Percentiles rank a stretch among this genome's conserved stretches.
phyloP scores from a whole-genome alignment of 2,888 invertebrate species.

The Melanophora roralis region DNA sequence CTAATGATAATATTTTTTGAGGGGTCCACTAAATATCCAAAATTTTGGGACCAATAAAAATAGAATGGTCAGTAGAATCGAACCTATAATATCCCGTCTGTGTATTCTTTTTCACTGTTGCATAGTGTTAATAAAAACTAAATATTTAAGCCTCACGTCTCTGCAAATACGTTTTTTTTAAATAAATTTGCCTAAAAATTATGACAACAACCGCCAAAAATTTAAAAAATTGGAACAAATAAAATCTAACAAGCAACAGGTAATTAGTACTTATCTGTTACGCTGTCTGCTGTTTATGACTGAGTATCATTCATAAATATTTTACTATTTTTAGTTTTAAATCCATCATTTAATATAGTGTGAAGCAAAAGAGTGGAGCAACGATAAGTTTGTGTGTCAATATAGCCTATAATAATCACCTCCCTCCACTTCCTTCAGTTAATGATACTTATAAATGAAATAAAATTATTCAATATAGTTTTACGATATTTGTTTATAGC shows the following conservation, averaged over 20 bases:
- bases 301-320: neutral
- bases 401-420: conserved; percentile 24
- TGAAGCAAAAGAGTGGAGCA: neutral
- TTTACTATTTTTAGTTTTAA: neutral
- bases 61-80: too few species aligned
- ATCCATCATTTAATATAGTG: too few species aligned
- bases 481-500: conserved; percentile 23
- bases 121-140: too few species aligned
- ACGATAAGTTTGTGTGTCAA: conserved; percentile 7
- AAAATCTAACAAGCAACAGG: conserved; percentile 12
- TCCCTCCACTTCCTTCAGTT: neutral
- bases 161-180: neutral
- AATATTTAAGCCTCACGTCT: too few species aligned
- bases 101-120: too few species aligned
- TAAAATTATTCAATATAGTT: conserved; percentile 21
- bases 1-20: too few species aligned
- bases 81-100: too few species aligned
- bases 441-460: neutral
- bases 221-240: conserved; percentile 5
- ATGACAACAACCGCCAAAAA: neutral
- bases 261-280: conserved; percentile 45
- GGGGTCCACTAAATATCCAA: too few species aligned
- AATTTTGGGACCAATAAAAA: too few species aligned
- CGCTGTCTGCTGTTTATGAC: neutral
- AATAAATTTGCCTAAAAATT: neutral